phyloP scores from a whole-genome alignment of 1,140 invertebrate genomes.

The Carcinoscorpius rotundicauda region DNA sequence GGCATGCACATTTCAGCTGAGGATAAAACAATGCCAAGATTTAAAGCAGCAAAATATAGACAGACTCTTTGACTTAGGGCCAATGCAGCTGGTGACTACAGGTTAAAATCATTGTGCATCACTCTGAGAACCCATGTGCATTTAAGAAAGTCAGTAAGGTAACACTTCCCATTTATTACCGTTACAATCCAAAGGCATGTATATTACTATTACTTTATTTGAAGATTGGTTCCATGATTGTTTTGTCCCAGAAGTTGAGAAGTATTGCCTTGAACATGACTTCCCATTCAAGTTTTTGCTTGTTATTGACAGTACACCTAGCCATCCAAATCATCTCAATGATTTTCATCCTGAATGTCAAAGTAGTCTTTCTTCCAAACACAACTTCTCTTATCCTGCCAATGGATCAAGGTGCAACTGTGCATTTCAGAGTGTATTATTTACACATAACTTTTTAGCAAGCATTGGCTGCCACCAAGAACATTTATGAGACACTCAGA shows the following conservation, averaged over 20 bases:
- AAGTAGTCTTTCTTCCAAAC: slow-evolving; percentile 35
- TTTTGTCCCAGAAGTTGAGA: not conserved
- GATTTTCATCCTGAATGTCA: slow-evolving; percentile 26
- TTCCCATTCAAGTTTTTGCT: slow-evolving; percentile 1
- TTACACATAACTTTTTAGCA: not conserved
- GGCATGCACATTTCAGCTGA: slow-evolving; percentile 19
- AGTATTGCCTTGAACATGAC: not conserved
- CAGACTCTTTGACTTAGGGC: slow-evolving; percentile 9
- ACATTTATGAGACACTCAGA: not conserved
- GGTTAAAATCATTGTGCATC: slow-evolving; percentile 14
- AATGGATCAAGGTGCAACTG: slow-evolving; percentile 38
- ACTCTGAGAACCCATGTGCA: slow-evolving; percentile 21
- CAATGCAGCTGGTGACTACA: slow-evolving; percentile 11
- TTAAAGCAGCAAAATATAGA: slow-evolving; percentile 10
- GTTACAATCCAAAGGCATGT: slow-evolving; percentile 4
- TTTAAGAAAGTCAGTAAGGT: slow-evolving; percentile 26
- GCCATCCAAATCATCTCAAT: not conserved
- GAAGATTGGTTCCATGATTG: not conserved
- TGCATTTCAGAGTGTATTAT: slow-evolving; percentile 24
- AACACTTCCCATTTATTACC: slow-evolving; percentile 20
- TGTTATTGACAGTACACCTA: not conserved
- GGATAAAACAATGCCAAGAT: slow-evolving; percentile 11
- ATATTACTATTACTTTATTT: not conserved
- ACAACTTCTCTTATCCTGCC: slow-evolving; percentile 35
- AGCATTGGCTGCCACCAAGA: not conserved